These are phyloP conservation scores for Sebastes taczanowskii DNA, from an alignment of 2,797 vertebrate species.

Conservation along the genomic window DNA sequence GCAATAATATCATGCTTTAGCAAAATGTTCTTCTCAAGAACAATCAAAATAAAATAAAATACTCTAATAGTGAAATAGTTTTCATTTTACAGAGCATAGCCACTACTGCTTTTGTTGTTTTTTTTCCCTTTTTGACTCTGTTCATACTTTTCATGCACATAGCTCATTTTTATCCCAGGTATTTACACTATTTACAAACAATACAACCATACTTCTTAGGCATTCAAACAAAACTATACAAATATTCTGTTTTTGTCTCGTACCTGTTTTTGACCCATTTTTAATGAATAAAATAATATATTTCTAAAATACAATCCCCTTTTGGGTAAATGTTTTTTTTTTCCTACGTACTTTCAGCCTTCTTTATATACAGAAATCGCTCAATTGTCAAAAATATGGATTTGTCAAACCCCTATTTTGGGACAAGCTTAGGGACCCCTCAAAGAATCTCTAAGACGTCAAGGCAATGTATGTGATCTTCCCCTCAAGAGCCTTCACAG, in stretches of 20 bases:
- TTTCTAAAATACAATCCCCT: slow-evolving; percentile 98
- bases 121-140: slow-evolving; percentile 92
- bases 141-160: slow-evolving; percentile 99
- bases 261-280: slow-evolving; percentile 96
- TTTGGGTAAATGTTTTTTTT: slow-evolving; percentile 95
- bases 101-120: slow-evolving; percentile 98
- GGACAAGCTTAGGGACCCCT: slow-evolving; percentile 94
- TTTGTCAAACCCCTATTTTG: slow-evolving; percentile 94
- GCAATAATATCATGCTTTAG: slow-evolving; percentile 99
- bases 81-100: slow-evolving; percentile 99
- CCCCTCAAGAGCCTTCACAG: slow-evolving; percentile 87
- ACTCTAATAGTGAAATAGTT: slow-evolving; percentile 99
- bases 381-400: slow-evolving; percentile 98
- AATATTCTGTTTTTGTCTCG: slow-evolving; percentile 98
- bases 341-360: slow-evolving; percentile 90
- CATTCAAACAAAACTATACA: slow-evolving; percentile 99
- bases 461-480: slow-evolving; percentile 97
- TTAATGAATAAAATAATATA: slow-evolving; percentile 99
- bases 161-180: slow-evolving; percentile 94
- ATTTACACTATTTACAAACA: slow-evolving; percentile 99
- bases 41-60: slow-evolving; percentile 99
- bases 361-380: slow-evolving; percentile 98
- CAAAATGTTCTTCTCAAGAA: slow-evolving; percentile 99
- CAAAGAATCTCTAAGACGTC: slow-evolving; percentile 93
- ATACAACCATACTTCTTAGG: slow-evolving; percentile 98